Base-by-base conservation (phyloP, 2,797 vertebrate genomes). In the Arremon brunneinucha region DNA sequence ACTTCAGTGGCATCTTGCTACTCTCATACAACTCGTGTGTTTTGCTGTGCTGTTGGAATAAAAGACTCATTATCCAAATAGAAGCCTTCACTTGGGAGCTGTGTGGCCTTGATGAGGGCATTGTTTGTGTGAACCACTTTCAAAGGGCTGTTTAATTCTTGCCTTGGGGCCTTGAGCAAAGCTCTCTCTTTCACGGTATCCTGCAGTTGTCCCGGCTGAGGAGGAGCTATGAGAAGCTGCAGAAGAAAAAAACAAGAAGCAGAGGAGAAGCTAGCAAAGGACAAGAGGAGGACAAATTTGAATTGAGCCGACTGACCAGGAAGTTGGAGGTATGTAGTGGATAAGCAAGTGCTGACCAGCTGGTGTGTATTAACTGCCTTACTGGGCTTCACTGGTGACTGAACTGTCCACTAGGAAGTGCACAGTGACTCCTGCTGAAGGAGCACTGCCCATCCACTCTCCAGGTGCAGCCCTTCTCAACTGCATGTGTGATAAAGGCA, bases 161-260 rank as follows among this genome's bases (percentile, higher is more conserved):
- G 87, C 72, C 34, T n/a, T 37, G 60, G 12, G 70, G 39, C n/a
- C 76, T 81, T 39, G 37, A 83, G 49, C 69, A 62, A 52, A 56
- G 20, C 78, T 82, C 9, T 83, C 59, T 95, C 76, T 65, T 63
- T 89, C 78, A 47, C 93, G 94, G 79, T 83, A 32, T 97, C 46
- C 79, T 97, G 64, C 96, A 99, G 99, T 96, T 99, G 89, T 97
- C 98, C 69, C 98, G 97, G 95, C 96, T 99, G 95, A 99, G 98
- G 95, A 98, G 98, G 97, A 99, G 98, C 98, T 99, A 99, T 95
- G 98, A 98, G 96, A 99, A 99, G 95, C 98, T 99, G 75, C 99
- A 99, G 96, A 98, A 97, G 89, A 99, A 98, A 93, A 98, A 98
- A 35, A 55, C 98, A 30, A 98, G 98, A 89, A 90, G 84, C 47